These are phyloP conservation scores for Malacoraja senta DNA, from an alignment of 2,797 vertebrate species.

Conservation along the genomic window DNA sequence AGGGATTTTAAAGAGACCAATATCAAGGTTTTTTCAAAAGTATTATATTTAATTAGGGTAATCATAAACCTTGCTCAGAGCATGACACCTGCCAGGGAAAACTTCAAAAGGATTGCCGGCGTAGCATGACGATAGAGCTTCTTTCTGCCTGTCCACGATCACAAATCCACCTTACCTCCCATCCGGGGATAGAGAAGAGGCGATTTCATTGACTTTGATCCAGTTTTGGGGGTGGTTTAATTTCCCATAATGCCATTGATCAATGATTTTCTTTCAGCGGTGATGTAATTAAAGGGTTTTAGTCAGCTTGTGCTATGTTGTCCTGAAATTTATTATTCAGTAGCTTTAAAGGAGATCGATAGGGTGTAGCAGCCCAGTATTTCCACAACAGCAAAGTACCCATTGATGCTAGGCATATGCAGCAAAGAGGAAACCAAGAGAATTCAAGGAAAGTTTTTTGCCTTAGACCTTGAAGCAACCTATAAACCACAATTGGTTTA, in stretches of 20 bases:
- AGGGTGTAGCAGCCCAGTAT: constrained; percentile 56
- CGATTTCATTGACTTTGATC: constrained; percentile 77
- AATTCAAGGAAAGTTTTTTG: constrained; percentile 51
- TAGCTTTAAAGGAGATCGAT: constrained; percentile 73
- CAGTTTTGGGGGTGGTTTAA: constrained; percentile 69
- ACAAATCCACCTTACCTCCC: constrained; percentile 56
- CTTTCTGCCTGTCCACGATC: constrained; percentile 52
- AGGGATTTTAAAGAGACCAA: constrained; percentile 55
- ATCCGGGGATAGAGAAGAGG: constrained; percentile 63
- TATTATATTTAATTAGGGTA: constrained; percentile 68
- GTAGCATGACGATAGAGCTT: constrained; percentile 50
- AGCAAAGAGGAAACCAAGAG: constrained; percentile 50
- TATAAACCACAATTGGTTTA: constrained; percentile 44
- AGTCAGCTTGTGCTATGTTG: constrained; percentile 60
- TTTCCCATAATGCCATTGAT: constrained; percentile 78
- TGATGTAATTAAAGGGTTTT: constrained; percentile 82
- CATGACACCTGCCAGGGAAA: constrained; percentile 58
- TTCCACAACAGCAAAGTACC: constrained; percentile 48
- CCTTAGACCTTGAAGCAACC: constrained; percentile 56
- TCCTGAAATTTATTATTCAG: constrained; percentile 68
- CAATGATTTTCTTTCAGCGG: constrained; percentile 83
- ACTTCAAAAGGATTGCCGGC: constrained; percentile 51
- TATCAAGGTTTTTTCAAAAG: constrained; percentile 61
- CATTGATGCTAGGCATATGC: constrained; percentile 44
- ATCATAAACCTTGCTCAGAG: constrained; percentile 61